phyloP scores from a whole-genome alignment of 1,140 invertebrate species.

The Leptinotarsa defecta region DNA sequence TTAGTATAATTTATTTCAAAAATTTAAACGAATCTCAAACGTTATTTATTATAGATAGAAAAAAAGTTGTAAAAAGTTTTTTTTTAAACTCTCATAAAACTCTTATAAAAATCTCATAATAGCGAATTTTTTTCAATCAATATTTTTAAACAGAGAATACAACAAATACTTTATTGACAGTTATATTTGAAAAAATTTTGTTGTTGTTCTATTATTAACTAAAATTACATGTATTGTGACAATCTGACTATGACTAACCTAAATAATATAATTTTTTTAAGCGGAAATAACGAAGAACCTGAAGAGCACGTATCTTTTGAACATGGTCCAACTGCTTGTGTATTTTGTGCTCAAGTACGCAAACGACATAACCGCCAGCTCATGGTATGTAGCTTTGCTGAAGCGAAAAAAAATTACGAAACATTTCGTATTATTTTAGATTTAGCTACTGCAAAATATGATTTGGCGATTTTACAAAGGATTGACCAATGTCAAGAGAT shows the following conservation, averaged over 20 bases:
- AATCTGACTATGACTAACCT: slow-evolving; percentile 5
- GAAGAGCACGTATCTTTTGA: slow-evolving; percentile 15
- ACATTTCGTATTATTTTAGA: slow-evolving; percentile 12
- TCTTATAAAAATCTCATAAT: too few relatives aligned
- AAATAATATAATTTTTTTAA: slow-evolving; percentile 1
- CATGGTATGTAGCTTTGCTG: slow-evolving; percentile 17
- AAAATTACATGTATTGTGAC: slow-evolving; percentile 5
- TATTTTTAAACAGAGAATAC: too few relatives aligned
- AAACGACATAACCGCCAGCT: slow-evolving; percentile 16
- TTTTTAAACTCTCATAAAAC: too few relatives aligned
- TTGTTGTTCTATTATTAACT: not conserved
- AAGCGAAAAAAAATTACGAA: slow-evolving; percentile 18
- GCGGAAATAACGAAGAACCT: slow-evolving; percentile 17
- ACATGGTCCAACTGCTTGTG: slow-evolving; percentile 17
- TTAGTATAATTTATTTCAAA: too few relatives aligned
- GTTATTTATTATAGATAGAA: too few relatives aligned
- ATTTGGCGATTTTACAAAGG: slow-evolving; percentile 17
- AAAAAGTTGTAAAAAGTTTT: too few relatives aligned
- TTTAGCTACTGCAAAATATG: slow-evolving; percentile 13
- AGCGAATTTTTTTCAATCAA: too few relatives aligned
- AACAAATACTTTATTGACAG: too few relatives aligned
- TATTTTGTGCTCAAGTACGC: slow-evolving; percentile 20
- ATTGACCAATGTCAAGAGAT: slow-evolving; percentile 18
- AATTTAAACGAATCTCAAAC: too few relatives aligned
- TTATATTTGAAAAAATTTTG: too few relatives aligned